Percentiles rank a stretch among this genome's conserved stretches.
phyloP scores from a whole-genome alignment of 2,888 invertebrate species.

The Hipparchia semele region DNA sequence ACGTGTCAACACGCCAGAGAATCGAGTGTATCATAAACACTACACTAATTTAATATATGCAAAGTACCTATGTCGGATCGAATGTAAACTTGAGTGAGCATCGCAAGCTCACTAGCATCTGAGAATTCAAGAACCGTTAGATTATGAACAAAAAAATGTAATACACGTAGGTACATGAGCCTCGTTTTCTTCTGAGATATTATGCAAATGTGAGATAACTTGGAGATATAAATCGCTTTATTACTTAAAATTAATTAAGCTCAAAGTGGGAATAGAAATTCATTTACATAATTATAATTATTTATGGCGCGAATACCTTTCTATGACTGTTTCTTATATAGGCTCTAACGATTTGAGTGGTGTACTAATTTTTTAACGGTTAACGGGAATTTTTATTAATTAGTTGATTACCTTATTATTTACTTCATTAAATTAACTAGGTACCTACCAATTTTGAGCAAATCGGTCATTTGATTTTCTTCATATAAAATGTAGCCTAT shows the following conservation, averaged over 20 bases:
- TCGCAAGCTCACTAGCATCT: background rate
- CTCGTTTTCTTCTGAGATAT: slow-evolving; percentile 23
- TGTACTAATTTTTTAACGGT: slow-evolving; percentile 28
- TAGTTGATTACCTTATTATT: slow-evolving; percentile 12
- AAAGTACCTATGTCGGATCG: slow-evolving; percentile 8
- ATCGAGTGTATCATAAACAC: background rate
- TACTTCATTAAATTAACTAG: slow-evolving; percentile 2
- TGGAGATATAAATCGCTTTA: slow-evolving; percentile 35
- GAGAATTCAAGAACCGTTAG: slow-evolving; percentile 17
- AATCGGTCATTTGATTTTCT: background rate
- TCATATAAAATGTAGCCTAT: too few relatives aligned
- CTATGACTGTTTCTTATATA: slow-evolving; percentile 17
- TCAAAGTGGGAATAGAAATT: slow-evolving; percentile 21
- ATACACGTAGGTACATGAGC: background rate
- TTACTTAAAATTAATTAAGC: slow-evolving; percentile 35
- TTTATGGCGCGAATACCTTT: slow-evolving; percentile 25
- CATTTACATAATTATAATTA: slow-evolving; percentile 31
- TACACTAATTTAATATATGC: background rate
- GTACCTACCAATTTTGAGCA: background rate
- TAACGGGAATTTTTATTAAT: slow-evolving; percentile 14
- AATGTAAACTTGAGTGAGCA: slow-evolving; percentile 1
- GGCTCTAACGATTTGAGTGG: slow-evolving; percentile 23
- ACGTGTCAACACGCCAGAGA: background rate
- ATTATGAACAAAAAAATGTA: slow-evolving; percentile 9
- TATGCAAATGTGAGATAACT: slow-evolving; percentile 28